A percentile compares a stretch with the other conserved stretches of the same genome.
These are phyloP conservation scores for Okapia johnstoni DNA, from an alignment of 2,113 vertebrate genomes.

Conservation along the genomic window DNA sequence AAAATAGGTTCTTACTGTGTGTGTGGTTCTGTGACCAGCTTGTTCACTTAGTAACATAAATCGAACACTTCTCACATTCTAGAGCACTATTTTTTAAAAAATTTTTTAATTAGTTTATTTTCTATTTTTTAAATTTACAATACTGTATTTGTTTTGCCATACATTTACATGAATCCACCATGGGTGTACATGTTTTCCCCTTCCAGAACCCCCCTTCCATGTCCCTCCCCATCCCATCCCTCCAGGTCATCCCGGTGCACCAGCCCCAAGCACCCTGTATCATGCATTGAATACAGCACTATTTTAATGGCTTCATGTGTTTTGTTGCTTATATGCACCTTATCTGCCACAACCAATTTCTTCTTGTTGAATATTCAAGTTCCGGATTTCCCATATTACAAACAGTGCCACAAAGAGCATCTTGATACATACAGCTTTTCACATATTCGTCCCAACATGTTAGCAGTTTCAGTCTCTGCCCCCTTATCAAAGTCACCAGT, in stretches of 20 bases:
- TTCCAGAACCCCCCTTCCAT: too few species aligned
- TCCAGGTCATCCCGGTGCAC: too few species aligned
- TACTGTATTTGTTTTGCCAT: too few species aligned
- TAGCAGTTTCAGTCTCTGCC: neutral
- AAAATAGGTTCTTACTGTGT: neutral
- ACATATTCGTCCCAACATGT: neutral
- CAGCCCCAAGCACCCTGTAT: too few species aligned
- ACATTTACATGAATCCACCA: too few species aligned
- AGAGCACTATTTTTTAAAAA: neutral
- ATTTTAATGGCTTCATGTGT: neutral
- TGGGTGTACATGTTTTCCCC: too few species aligned
- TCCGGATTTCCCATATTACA: neutral
- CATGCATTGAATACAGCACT: neutral
- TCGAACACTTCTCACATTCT: neutral
- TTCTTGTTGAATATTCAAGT: neutral
- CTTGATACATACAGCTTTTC: neutral
- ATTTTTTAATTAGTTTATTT: too few species aligned
- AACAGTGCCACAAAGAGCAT: neutral
- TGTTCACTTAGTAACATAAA: neutral
- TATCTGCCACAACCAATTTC: neutral
- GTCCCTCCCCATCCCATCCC: too few species aligned
- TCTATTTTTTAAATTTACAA: too few species aligned
- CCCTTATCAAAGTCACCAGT: neutral
- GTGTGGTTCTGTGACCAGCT: neutral
- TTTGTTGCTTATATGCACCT: neutral